A percentile compares a stretch with the other conserved stretches of the same genome.
Conservation (phyloP, 2,797 vertebrate genomes). For the Psittacula derbiana region DNA sequence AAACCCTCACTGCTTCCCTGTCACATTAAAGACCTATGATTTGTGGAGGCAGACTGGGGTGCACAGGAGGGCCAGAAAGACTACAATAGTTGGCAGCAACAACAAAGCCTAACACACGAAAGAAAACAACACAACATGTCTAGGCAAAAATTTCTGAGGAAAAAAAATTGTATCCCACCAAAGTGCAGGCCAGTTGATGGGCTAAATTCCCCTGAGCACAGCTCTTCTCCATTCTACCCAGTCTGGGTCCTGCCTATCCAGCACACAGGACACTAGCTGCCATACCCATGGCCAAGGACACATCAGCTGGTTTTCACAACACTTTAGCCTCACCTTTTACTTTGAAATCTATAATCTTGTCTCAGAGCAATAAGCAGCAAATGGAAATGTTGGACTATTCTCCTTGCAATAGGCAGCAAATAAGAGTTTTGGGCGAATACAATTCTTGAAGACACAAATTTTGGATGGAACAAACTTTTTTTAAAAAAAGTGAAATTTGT, state of each 20-base stretch:
- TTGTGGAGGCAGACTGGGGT: background rate
- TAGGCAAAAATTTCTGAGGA: background rate
- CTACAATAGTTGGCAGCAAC: background rate
- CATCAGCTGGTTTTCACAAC: background rate
- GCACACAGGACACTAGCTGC: background rate
- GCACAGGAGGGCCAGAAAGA: background rate
- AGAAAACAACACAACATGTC: background rate
- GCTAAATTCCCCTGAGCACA: background rate
- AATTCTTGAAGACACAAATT: background rate
- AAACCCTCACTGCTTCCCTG: background rate
- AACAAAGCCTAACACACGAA: background rate
- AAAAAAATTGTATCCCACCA: background rate
- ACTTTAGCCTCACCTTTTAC: background rate
- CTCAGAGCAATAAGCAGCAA: background rate
- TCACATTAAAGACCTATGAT: background rate
- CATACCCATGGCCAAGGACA: fast-evolving
- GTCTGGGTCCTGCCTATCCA: background rate
- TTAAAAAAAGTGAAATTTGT: background rate
- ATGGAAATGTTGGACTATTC: background rate
- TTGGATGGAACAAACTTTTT: background rate
- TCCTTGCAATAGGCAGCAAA: background rate
- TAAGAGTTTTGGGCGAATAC: background rate
- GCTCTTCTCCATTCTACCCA: background rate
- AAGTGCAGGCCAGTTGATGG: background rate
- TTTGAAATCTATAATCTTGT: background rate